Percentiles rank a stretch among this genome's conserved stretches.
phyloP scores from a whole-genome alignment of 1,140 invertebrate species.

The Pentalonia nigronervosa region DNA sequence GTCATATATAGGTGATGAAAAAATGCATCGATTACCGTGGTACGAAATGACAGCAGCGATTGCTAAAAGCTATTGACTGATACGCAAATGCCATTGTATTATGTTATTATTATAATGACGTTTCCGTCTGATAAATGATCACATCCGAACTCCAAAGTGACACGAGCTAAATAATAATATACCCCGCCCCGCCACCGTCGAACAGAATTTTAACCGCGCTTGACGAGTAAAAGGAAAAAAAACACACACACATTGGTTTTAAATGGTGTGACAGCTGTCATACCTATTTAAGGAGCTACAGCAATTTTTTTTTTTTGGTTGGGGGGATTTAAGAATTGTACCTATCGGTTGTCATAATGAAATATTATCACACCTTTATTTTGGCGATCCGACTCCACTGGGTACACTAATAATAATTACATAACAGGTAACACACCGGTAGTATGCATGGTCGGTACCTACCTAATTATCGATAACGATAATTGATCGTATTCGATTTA shows the following conservation, averaged over 20 bases:
- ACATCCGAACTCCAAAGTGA: not conserved
- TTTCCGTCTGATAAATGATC: not conserved
- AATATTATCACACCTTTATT: too few relatives aligned
- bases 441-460: too few relatives aligned
- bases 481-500: not conserved
- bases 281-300: too few relatives aligned
- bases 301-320: too few relatives aligned
- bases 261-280: too few relatives aligned
- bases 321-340: too few relatives aligned
- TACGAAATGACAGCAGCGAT: not conserved
- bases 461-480: too few relatives aligned
- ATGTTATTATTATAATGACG: not conserved
- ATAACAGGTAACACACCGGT: too few relatives aligned
- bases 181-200: too few relatives aligned
- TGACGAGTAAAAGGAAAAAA: not conserved
- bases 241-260: not conserved
- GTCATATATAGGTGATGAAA: not conserved
- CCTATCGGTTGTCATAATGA: too few relatives aligned
- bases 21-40: not conserved
- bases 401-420: too few relatives aligned
- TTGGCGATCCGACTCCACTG: too few relatives aligned
- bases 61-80: slow-evolving; percentile 10
- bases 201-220: not conserved
- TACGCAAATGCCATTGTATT: not conserved
- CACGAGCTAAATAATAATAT: not conserved